These are phyloP conservation scores for Drosophila takahashii DNA, from an alignment of 1,140 invertebrate genomes.

Conservation along the genomic window DNA sequence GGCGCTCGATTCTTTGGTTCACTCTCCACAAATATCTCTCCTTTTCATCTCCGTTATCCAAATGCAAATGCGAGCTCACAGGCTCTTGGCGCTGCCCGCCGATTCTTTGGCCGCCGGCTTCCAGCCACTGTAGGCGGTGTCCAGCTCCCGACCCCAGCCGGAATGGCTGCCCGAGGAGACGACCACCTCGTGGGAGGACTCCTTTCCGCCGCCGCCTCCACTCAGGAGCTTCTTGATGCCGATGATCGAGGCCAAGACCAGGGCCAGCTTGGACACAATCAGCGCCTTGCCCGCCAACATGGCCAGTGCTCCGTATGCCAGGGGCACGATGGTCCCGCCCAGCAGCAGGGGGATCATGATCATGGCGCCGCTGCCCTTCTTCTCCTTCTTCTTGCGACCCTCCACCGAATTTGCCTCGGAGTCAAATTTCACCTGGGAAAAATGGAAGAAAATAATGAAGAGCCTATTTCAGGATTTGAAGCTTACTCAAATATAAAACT, in stretches of 20 bases:
- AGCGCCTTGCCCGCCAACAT: constrained; percentile 93
- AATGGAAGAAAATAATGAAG: no score
- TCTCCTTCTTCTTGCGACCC: constrained; percentile 85
- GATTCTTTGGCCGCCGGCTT: constrained; percentile 83
- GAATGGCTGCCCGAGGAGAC: constrained; percentile 88
- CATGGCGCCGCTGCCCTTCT: constrained; percentile 89
- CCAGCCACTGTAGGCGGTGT: constrained; percentile 88
- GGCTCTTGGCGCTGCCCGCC: constrained; percentile 63
- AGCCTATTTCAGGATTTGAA: no score
- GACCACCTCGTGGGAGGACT: constrained; percentile 89
- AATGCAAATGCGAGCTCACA: constrained; percentile 73
- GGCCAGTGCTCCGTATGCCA: constrained; percentile 91
- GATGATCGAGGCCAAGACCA: constrained; percentile 92
- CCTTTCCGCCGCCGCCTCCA: constrained; percentile 87
- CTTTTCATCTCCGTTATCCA: constrained; percentile 23
- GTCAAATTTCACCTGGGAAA: constrained; percentile 70
- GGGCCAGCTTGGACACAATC: constrained; percentile 92
- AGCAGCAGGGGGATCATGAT: constrained; percentile 91
- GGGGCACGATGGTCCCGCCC: constrained; percentile 91
- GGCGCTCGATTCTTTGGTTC: constrained; percentile 77
- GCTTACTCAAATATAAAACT: no score
- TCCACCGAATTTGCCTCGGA: constrained; percentile 57
- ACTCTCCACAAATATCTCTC: constrained; percentile 21
- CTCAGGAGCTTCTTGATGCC: constrained; percentile 92
- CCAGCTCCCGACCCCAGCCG: constrained; percentile 90